These are phyloP conservation scores for Schizaphis graminum DNA, from an alignment of 2,888 invertebrate species.

Conservation along the genomic window DNA sequence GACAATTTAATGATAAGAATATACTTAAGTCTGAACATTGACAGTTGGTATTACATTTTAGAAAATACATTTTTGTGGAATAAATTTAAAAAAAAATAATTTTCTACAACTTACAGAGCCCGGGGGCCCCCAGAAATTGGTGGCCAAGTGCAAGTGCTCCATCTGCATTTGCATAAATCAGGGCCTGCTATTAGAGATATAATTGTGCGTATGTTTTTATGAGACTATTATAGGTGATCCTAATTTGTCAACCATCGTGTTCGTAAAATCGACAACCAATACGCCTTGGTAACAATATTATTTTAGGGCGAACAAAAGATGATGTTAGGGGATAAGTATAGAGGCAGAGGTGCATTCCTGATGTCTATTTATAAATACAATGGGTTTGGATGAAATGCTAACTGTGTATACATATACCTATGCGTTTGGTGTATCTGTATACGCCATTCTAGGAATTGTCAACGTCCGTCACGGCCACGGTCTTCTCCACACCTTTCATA, in stretches of 20 bases:
- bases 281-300: not conserved
- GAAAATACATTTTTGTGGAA: no score
- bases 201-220: not conserved
- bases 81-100: no score
- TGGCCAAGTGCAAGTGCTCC: no score
- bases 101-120: no score
- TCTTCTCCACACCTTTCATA: slow-evolving; percentile 26
- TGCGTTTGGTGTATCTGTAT: not conserved
- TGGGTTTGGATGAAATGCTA: not conserved
- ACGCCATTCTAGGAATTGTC: slow-evolving; percentile 38
- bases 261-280: not conserved
- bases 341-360: not conserved
- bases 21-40: no score
- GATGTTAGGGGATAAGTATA: slow-evolving; percentile 17
- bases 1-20: no score
- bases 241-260: not conserved
- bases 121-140: no score
- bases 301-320: not conserved
- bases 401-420: not conserved
- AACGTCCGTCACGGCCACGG: slow-evolving; percentile 41
- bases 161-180: no score
- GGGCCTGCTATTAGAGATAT: not conserved
- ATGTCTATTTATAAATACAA: slow-evolving; percentile 28
- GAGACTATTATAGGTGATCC: not conserved
- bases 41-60: no score